Evolutionary conservation across 2,113 vertebrate species (phyloP).

Genomic region (Festucalex cinctus): DNA sequence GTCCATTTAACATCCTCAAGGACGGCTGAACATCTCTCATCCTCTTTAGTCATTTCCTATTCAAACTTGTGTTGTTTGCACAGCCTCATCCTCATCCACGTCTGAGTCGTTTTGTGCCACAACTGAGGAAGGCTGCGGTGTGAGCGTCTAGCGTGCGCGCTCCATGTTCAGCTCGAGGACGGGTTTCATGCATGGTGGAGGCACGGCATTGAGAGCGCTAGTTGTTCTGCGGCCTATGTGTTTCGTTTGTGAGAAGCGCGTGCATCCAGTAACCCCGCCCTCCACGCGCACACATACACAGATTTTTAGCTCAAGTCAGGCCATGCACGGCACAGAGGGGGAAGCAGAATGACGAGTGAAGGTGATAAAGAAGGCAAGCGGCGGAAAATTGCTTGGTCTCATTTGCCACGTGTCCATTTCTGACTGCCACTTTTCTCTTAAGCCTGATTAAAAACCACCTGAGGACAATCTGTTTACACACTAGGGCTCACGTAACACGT

Average conservation of each 20-base stretch:
- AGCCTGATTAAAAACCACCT: conserved; percentile 58
- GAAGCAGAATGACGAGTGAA: conserved; percentile 4
- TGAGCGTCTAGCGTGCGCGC: conserved; percentile 70
- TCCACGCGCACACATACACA: conserved; percentile 51
- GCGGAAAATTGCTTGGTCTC: conserved; percentile 19
- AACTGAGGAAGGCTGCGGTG: conserved; percentile 15
- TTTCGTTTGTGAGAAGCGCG: conserved; percentile 57
- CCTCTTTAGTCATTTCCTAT: conserved; percentile 26
- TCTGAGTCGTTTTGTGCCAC: conserved; percentile 2
- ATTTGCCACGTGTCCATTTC: conserved; percentile 70
- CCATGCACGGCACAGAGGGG: conserved; percentile 68
- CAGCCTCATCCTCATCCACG: conserved; percentile 20
- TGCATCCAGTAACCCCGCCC: conserved; percentile 29
- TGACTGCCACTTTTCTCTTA: conserved; percentile 51
- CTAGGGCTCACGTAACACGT: conserved; percentile 6
- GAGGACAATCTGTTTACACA: conserved; percentile 42
- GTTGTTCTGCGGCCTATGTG: conserved; percentile 53
- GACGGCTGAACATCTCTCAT: conserved; percentile 33
- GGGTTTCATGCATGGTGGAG: conserved; percentile 80
- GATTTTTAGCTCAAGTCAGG: conserved; percentile 28
- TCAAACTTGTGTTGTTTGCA: conserved; percentile 23
- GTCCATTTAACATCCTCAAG: conserved; percentile 51
- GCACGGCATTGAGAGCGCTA: conserved; percentile 50
- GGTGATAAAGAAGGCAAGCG: conserved; percentile 20
- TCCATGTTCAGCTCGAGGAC: conserved; percentile 70